phyloP scores from a whole-genome alignment of 2,113 vertebrate genomes.

The Todiramphus saurophagus region DNA sequence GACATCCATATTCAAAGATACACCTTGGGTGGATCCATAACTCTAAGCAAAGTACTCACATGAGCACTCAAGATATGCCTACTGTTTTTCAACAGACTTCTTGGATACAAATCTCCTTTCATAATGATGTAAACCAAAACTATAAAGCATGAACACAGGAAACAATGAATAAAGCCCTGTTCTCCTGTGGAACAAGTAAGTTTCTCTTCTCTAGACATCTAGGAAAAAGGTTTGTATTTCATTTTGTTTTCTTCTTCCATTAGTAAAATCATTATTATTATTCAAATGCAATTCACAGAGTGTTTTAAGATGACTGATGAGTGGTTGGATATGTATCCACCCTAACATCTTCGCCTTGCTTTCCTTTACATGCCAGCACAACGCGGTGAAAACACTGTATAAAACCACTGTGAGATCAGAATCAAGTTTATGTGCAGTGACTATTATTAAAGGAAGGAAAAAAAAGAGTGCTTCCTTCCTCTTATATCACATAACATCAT shows the following conservation, averaged over 20 bases:
- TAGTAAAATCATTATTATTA: not conserved
- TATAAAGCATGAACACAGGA: not conserved
- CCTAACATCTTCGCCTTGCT: not conserved
- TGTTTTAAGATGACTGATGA: not conserved
- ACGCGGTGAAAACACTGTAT: not conserved
- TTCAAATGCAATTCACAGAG: not conserved
- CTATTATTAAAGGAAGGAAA: not conserved
- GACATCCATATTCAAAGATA: not conserved
- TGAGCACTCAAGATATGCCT: not conserved
- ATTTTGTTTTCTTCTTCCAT: not conserved
- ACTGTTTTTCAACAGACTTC: not conserved
- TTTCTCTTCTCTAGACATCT: not conserved
- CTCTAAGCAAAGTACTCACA: not conserved
- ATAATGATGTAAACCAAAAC: not conserved
- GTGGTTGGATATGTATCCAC: not conserved
- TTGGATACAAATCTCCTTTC: not conserved
- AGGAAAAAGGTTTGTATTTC: not conserved
- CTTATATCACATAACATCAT: not conserved
- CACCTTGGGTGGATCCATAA: not conserved
- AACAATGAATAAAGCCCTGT: not conserved
- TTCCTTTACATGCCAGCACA: not conserved
- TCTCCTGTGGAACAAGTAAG: not conserved
- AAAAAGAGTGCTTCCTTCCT: not conserved
- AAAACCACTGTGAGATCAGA: conserved; percentile 21
- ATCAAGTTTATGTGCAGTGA: not conserved